phyloP scores from a whole-genome alignment of 2,797 vertebrate species.

The Rhinichthys osculus region DNA sequence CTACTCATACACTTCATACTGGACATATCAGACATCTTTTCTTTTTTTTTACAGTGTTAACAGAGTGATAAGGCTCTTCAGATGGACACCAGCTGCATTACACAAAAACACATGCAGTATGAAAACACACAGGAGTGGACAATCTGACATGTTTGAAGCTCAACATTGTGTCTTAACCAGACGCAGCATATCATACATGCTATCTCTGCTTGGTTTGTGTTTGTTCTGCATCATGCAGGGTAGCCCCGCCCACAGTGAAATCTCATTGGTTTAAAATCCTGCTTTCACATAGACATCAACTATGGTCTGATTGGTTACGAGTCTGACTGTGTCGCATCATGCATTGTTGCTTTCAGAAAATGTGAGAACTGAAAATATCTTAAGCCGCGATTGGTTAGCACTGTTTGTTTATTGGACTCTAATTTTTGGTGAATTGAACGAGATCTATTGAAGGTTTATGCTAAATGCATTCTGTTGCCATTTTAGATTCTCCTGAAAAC shows the following conservation, averaged over 20 bases:
- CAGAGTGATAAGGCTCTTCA: slow-evolving; percentile 45
- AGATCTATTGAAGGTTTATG: not conserved
- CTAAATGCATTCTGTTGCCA: not conserved
- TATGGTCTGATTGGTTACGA: not conserved
- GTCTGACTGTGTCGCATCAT: too few relatives aligned
- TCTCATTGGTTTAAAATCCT: not conserved
- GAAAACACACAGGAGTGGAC: not conserved
- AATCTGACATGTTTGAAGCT: not conserved
- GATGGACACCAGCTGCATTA: slow-evolving; percentile 44
- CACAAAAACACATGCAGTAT: slow-evolving; percentile 22
- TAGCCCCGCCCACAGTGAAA: not conserved
- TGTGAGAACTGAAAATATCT: not conserved
- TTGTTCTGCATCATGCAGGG: not conserved
- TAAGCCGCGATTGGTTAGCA: not conserved
- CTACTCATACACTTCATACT: slow-evolving; percentile 35
- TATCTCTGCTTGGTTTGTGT: not conserved
- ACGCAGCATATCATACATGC: not conserved
- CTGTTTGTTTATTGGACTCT: not conserved
- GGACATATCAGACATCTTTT: slow-evolving; percentile 29
- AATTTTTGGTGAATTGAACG: not conserved
- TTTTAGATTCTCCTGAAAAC: not conserved
- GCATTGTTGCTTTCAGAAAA: not conserved
- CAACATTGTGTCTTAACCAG: not conserved
- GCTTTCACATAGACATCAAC: not conserved
- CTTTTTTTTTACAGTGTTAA: slow-evolving; percentile 47